Base-by-base conservation (phyloP, 2,113 vertebrate species). In the Aegithalos caudatus region DNA sequence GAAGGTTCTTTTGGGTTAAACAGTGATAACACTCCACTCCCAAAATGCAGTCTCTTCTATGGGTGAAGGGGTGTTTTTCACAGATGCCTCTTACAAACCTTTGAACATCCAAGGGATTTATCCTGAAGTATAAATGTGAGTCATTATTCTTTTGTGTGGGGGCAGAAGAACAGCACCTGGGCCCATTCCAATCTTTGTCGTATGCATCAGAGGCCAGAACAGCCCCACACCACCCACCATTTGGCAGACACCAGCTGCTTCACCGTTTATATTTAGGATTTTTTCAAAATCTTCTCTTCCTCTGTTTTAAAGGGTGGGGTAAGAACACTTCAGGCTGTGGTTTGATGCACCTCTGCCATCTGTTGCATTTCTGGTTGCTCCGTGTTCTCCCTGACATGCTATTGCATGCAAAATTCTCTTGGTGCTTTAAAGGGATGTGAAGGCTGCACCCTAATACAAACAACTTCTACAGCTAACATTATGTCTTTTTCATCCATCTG, bases 91-190 rank as follows among this genome's bases (percentile, higher is more conserved):
- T 79, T 81, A 42, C 74, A 88, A 89, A 84, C 57, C 77, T 70
- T 94, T 91, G 78, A 86, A 91, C 90, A 69, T 66, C 83, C 72
- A 51, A 82, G 56, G 51, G 72, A 40, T 94, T 86, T 86, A 87
- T 92, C 86, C 83, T 70, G 44, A 83, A 73, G 86, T 74, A 62
- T 61, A 77, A 86, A 94, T 80, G 71, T 94, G 96, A 97, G 94
- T 97, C 95, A 95, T 83, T 96, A 95, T 95, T 95, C 76, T 97
- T 93, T 86, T 40, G 50, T 95, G 94, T 88, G 96, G 94, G 83
- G 88, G 95, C 92, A 92, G 96, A 78, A 81, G 64, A 96, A 81
- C 94, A 92, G 92, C 92, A 95, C 95, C 94, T 95, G 94, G 91
- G 92, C 92, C 92, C 64, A 64, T 95, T 93, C 92, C 86, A 95